Evolutionary conservation across 2,797 vertebrate species (phyloP), one percentile per base, ranked within the genome.

Genomic region (Halcyon smyrnensis): DNA sequence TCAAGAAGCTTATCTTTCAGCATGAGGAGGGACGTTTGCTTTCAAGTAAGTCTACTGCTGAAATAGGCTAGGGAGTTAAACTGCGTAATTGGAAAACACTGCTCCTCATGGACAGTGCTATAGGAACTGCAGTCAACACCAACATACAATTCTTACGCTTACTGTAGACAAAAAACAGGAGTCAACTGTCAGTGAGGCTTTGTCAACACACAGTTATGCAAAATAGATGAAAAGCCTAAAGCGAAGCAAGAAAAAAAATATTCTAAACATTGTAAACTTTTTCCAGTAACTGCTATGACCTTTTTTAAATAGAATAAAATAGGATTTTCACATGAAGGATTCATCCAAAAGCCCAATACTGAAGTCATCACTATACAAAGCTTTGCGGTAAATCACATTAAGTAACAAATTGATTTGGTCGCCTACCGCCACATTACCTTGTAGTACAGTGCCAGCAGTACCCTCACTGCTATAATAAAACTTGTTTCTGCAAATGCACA

Each of bases 21-120:
- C 2, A 1, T 1, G 13, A 70, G 27, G 11, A 65, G 16, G 9
- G 25, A 27, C 5, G 39, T 46, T 37, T 39, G 39, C 36, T 91
- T 43, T 67, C 37, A 75, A n/a, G 25, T 16, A 25, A 53, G 18
- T 9, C 39, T 16, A 28, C 36, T 37, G 46, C 37, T 65, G 48
- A 84, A 84, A 39, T 8, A 60, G 36, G 14, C 30, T 13, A 24
- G 37, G 21, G 37, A 83, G 64, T 62, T 46, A 32, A 46, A 59
- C 9, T 36, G 34, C 2, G 0, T 10, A 32, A 74, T 0, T n/a
- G 37, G 39, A 50, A 87, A 93, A 34, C 27, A 50, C 23, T 0
- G 0, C 17, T 74, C 32, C 12, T 57, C 8, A 1, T 2, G 32
- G 51, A 73, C 43, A 75, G 43, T 8, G 27, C 30, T 34, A 11